These are phyloP conservation scores for Drosophila limbata DNA, from an alignment of 2,888 invertebrate genomes.

Conservation along the genomic window DNA sequence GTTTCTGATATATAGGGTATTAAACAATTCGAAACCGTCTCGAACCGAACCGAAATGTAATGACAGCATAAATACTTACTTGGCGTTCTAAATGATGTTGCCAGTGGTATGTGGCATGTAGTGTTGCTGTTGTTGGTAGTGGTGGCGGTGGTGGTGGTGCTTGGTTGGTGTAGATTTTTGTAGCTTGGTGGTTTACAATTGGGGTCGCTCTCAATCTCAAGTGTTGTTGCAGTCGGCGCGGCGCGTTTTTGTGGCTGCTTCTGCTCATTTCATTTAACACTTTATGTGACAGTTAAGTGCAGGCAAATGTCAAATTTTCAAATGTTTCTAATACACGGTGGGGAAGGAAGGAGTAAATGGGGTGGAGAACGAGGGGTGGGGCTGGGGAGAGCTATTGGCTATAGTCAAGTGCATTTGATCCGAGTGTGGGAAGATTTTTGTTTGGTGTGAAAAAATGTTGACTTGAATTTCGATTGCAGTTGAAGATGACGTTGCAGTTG, in stretches of 20 bases:
- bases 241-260: slow-evolving; percentile 70
- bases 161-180: neutral
- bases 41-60: slow-evolving; percentile 65
- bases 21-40: slow-evolving; percentile 51
- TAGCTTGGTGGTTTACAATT: slow-evolving; percentile 57
- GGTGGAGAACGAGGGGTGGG: slow-evolving; percentile 6
- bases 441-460: slow-evolving; percentile 30
- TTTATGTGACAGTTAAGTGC: slow-evolving; percentile 80
- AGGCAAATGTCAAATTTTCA: slow-evolving; percentile 76
- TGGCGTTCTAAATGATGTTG: slow-evolving; percentile 58
- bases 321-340: slow-evolving; percentile 61
- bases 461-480: slow-evolving; percentile 20
- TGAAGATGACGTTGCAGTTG: neutral
- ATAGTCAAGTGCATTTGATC: slow-evolving; percentile 65
- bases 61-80: slow-evolving; percentile 78
- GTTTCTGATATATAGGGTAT: slow-evolving; percentile 42
- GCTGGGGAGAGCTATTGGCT: neutral
- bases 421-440: slow-evolving; percentile 72
- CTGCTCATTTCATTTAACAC: slow-evolving; percentile 80
- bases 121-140: slow-evolving; percentile 22
- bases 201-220: slow-evolving; percentile 75
- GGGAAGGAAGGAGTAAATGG: neutral
- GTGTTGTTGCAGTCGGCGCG: slow-evolving; percentile 65
- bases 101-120: slow-evolving; percentile 43
- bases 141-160: slow-evolving; percentile 43